Evolutionary conservation across 2,113 vertebrate genomes (phyloP), one percentile per base, ranked within the genome.

Genomic region (Eira barbara): DNA sequence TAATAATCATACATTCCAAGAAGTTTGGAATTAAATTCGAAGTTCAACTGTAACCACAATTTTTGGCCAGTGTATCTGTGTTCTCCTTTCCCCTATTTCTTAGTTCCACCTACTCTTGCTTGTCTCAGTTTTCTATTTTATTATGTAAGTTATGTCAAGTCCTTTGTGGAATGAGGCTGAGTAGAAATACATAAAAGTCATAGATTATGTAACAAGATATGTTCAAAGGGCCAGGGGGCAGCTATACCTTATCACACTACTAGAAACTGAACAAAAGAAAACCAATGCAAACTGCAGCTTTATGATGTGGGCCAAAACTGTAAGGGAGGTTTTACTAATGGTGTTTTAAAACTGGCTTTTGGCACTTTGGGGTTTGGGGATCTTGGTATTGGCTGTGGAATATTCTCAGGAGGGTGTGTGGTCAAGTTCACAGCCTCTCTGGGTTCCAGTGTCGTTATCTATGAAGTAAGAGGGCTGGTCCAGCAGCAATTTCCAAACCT

Each of bases 61-160:
- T 84, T 90, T 87, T 88, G 93, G 47, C 39, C 11, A 73, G 18
- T 6, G 36, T 25, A 67, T 59, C 52, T 83, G 4, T 34, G 27
- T 59, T 69, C 14, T 84, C 63, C 39, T 80, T 89, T 76, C 76
- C 57, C 78, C 47, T 52, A 4, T 55, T 95, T 93, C 31, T 63
- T 67, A 55, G 92, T 89, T 79, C 59, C 31, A 61, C n/a, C 29
- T 89, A 36, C 71, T 95, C 57, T 71, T 81, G 27, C 47, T 80
- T 59, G 27, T 82, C 86, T 76, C 93, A 49, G 15, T 82, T 95
- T 96, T 89, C 49, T 85, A 8, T 81, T 91, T 87, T 84, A 55
- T 94, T 91, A 9, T 89, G 13, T 89, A 94, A 95, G 23, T 83
- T 94, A 89, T 69, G 4, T 92, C 92, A 93, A 79, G n/a, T 91